A percentile compares a stretch with the other conserved stretches of the same genome.
Conservation (phyloP, 1,140 invertebrate genomes). For the Chionoecetes opilio region DNA sequence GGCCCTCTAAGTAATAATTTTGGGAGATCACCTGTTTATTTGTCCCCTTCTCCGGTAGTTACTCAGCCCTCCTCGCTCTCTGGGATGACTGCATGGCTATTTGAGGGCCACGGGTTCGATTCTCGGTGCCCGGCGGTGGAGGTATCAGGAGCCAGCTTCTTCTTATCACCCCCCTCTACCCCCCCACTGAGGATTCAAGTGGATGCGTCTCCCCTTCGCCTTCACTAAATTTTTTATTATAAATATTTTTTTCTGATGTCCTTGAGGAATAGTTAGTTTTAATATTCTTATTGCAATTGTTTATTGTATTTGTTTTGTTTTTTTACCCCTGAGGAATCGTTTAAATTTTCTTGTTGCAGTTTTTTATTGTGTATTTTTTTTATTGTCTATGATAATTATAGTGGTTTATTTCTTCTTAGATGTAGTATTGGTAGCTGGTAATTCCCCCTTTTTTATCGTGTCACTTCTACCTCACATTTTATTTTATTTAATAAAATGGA, state of each 20-base stretch:
- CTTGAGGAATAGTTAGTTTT: no score
- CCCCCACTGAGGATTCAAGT: background rate
- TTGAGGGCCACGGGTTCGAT: background rate
- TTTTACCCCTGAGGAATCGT: no score
- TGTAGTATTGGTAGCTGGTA: no score
- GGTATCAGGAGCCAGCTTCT: background rate
- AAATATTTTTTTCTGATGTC: no score
- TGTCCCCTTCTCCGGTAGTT: conserved; percentile 38
- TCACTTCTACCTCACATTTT: background rate
- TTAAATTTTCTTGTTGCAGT: no score
- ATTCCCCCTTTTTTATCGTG: no score
- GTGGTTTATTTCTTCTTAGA: no score
- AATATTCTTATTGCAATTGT: no score
- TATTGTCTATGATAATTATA: no score
- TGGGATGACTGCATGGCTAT: conserved; percentile 1
- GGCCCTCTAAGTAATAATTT: conserved; percentile 41
- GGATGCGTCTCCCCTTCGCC: background rate
- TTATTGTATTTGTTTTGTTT: no score
- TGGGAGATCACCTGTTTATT: conserved; percentile 32
- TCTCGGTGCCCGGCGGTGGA: background rate
- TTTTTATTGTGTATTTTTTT: no score
- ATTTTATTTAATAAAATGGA: background rate
- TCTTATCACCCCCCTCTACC: background rate
- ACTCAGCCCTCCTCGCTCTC: conserved; percentile 29
- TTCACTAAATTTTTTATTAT: background rate